Base-by-base conservation (phyloP, 1,140 invertebrate species). In the Bombyx mandarina region DNA sequence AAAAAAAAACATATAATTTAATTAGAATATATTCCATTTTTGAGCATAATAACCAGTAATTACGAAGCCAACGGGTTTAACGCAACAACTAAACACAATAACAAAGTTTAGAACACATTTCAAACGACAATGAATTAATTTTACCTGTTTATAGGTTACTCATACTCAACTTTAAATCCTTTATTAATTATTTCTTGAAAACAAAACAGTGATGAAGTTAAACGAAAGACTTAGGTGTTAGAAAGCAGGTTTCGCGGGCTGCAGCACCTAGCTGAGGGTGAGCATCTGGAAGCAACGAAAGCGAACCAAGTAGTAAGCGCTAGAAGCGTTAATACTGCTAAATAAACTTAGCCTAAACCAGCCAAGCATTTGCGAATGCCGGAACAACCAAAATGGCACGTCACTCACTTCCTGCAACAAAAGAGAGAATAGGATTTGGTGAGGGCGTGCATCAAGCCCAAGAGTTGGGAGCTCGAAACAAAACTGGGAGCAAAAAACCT, bases 341-440 rank as follows among this genome's bases (percentile, higher is more conserved):
- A 63, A 71, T 78, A 79, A 69, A 77, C 79, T 81, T 80, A 84
- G 77, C 71, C 78, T 86, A 84, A 75, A 66, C 65, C 69, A 82
- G 73, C 71, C 70, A 75, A 81, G 80, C 71, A 66, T 71, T 63
- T 75, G 75, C 73, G 67, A 79, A 75, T 84, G 82, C 80, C 74
- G 80, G 75, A 78, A 75, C 78, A 79, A 79, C 81, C 72, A 78
- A 75, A 84, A 78, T 72, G 82, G 78, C 76, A 78, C 77, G 75
- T 73, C 86, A 89, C 89, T 90, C 89, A 90, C 89, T 90, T 90
- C 86, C 86, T 91, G 89, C 69, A 90, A 90, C 88, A 89, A 88
- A 89, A 85, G 82, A 85, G 73, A 82, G 67, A 44, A 82, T 73
- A 81, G 80, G 82, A 66, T 58, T 79, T 71, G 77, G 79, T 86